phyloP scores from a whole-genome alignment of 2,797 vertebrate species.

The Steatocranus sp. region DNA sequence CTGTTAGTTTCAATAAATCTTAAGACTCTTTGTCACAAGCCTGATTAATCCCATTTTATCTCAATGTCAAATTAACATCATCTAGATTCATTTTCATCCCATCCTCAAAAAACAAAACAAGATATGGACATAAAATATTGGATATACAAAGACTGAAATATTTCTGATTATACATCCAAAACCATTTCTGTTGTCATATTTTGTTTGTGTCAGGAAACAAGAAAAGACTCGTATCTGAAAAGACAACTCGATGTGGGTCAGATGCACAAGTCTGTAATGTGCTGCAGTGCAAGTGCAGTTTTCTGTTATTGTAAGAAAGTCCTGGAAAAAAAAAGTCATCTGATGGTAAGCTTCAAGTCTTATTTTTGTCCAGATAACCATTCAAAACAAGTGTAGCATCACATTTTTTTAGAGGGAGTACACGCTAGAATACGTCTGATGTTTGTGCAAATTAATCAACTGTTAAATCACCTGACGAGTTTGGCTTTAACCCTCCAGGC shows the following conservation, averaged over 20 bases:
- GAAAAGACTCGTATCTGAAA: neutral
- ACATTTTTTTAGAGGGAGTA: neutral
- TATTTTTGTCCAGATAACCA: neutral
- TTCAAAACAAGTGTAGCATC: neutral
- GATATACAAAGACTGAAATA: neutral
- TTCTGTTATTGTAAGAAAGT: rapidly evolving
- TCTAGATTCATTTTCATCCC: neutral
- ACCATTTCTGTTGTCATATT: neutral
- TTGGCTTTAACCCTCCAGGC: neutral
- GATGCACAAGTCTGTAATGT: neutral
- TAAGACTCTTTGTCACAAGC: neutral
- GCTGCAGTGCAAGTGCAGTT: neutral
- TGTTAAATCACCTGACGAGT: neutral
- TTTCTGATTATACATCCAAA: neutral
- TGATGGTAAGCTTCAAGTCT: neutral
- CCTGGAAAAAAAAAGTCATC: neutral
- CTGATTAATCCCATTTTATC: neutral
- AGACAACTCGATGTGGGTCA: neutral
- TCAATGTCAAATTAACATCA: neutral
- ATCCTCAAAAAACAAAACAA: neutral
- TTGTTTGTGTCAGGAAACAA: neutral
- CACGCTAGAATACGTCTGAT: rapidly evolving
- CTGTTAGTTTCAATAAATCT: neutral
- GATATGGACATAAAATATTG: neutral
- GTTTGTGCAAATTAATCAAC: neutral